Base-by-base conservation (phyloP, 2,888 invertebrate genomes). In the Pterostichus madidus region DNA sequence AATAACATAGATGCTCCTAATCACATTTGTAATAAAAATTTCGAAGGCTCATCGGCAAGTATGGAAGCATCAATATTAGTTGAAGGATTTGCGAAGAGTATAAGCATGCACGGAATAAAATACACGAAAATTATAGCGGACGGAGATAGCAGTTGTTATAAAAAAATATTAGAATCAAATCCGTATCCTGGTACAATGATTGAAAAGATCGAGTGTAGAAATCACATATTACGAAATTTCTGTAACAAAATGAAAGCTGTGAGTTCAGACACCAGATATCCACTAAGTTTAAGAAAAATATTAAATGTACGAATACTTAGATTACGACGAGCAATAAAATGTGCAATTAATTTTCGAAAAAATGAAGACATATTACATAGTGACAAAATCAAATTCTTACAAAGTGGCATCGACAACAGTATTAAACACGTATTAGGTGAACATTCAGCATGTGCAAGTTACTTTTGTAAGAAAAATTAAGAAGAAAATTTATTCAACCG, bases 151-250 rank as follows among this genome's bases (percentile, higher is more conserved):
- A 80, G 75, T 31, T 39, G 24, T 13, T 75, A 73, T 13, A 75
- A 56, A 31, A 83, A 75, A 73, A 83, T 73, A 13, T 11, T 80
- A 52, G 78, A 77, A 35, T 52, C 59, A 31, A 15, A 44, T 53
- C 80, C 80, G 4, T 83, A 83, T 52, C n/a, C n/a, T 10, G 24
- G 52, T 61, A 44, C 44, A 5, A 56, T 59, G 10, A 52, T 83
- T 11, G 71, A 83, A 31, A 83, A 83, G 61, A 71, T 83, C n/a
- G 68, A 83, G 32, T 83, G 80, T 59, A 32, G 56, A 13, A 83
- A 80, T 73, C 83, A 83, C 56, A 39, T 83, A 31, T 44, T 83
- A 44, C 39, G 75, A 13, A 81, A 83, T 80, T 71, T 64, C 13
- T 59, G 83, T 13, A 76, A 49, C 32, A 82, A 76, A 61, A 10